These are phyloP conservation scores for Romanogobio albipinnatus DNA, from an alignment of 2,113 vertebrate genomes.

Conservation along the genomic window DNA sequence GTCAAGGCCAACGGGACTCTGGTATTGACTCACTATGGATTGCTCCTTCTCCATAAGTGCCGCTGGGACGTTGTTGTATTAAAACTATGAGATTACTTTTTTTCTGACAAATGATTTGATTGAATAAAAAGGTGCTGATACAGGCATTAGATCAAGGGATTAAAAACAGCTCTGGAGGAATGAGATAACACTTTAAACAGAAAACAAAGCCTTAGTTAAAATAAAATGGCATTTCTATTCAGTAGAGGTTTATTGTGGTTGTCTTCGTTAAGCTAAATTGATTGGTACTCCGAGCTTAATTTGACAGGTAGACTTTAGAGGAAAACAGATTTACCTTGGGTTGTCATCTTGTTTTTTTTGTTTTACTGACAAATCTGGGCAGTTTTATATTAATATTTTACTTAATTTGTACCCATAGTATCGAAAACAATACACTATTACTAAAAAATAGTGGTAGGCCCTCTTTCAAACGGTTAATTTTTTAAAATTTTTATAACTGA, in stretches of 20 bases:
- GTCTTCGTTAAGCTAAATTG: neutral
- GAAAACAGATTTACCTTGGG: neutral
- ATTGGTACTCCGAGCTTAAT: neutral
- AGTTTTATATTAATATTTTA: neutral
- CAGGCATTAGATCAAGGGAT: neutral
- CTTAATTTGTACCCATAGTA: neutral
- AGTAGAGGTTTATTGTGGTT: neutral
- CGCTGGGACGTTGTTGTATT: neutral
- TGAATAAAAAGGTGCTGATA: neutral
- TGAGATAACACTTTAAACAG: neutral
- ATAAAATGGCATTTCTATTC: neutral
- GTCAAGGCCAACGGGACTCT: neutral
- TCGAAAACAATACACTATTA: neutral
- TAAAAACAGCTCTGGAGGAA: conserved; percentile 2
- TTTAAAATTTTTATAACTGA: neutral
- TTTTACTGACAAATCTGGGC: neutral
- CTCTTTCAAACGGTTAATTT: neutral
- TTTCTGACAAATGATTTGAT: neutral
- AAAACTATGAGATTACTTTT: neutral
- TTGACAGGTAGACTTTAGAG: neutral
- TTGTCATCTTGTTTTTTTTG: neutral
- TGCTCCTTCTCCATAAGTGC: neutral
- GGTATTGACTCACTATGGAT: conserved; percentile 8
- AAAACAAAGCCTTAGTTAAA: neutral
- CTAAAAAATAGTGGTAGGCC: neutral